Base-by-base conservation (phyloP, 2,888 invertebrate genomes). In the Tanytarsus gracilentus region DNA sequence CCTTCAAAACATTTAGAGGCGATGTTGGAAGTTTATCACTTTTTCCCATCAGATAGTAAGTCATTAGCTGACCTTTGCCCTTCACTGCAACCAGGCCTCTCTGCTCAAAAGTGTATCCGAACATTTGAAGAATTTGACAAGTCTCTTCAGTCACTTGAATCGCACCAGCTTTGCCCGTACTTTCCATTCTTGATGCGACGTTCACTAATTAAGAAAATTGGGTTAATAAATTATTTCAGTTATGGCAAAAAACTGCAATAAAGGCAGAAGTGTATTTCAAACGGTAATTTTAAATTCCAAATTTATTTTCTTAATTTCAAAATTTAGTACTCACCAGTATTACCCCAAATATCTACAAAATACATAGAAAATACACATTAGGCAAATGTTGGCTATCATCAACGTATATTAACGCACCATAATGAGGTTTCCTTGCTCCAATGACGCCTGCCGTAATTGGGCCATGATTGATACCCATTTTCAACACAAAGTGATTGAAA, bases 91-190 rank as follows among this genome's bases (percentile, higher is more conserved):
- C 95, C 62, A 95, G 77, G 4, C 97, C 97, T 2, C 97, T 84
- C 70, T 95, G 93, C 71, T 92, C 92, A 72, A 97, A 96, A 64
- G 84, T 85, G 74, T 92, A 97, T 1, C 94, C 94, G 70, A 92
- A 95, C 55, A 82, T 80, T 69, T 89, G 83, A 23, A 98, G 79
- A 64, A 97, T 94, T 66, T 85, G 81, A 67, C 90, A 87, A 0
- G 94, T 96, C 71, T 97, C 96, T 70, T 95, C 92, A 0, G 96
- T 96, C 25, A 97, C 94, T 84, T 96, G 93, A 68, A 94, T 88
- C 66, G 87, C 89, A 4, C 93, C 93, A 60, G 92, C 92, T 76
- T 93, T 94, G 63, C 97, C 97, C 0, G 96, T 96, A 69, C 93
- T 94, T 72, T 98, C 97, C 97, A 98, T 98, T 62, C 96, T 78